phyloP scores from a whole-genome alignment of 1,140 invertebrate species.

The Brachionus calyciflorus region DNA sequence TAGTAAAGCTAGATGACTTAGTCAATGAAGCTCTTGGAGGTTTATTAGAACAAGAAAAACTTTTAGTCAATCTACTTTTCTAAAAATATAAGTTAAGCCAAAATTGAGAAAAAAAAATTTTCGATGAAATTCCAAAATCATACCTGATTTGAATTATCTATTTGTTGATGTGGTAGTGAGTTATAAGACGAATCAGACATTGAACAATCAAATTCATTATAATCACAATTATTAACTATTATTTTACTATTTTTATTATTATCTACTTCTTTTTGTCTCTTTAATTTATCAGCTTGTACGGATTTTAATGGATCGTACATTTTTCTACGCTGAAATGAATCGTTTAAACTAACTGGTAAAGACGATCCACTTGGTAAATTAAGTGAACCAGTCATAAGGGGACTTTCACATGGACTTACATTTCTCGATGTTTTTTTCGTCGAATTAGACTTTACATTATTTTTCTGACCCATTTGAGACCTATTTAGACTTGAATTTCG shows the following conservation, averaged over 20 bases:
- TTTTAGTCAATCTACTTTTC: background rate
- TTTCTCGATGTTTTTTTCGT: slow-evolving; percentile 1
- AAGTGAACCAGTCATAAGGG: slow-evolving; percentile 1
- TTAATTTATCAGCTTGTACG: slow-evolving; percentile 2
- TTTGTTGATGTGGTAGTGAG: slow-evolving; percentile 20
- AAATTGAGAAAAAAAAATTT: no score
- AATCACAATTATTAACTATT: background rate
- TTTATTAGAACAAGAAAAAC: background rate
- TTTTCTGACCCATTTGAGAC: background rate
- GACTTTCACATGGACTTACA: slow-evolving; percentile 8
- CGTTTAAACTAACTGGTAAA: background rate
- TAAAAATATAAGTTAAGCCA: background rate
- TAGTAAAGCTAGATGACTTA: background rate
- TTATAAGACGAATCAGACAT: slow-evolving; percentile 24
- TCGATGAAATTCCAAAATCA: no score
- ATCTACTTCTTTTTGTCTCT: slow-evolving; percentile 13
- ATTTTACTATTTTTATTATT: background rate
- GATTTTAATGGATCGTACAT: slow-evolving; percentile 34
- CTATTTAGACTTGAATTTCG: slow-evolving; percentile 21
- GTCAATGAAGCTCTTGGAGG: background rate
- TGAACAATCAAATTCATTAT: background rate
- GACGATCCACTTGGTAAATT: slow-evolving; percentile 8
- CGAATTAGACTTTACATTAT: background rate
- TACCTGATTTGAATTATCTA: background rate
- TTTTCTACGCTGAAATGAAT: slow-evolving; percentile 38